A percentile compares a stretch with the other conserved stretches of the same genome.
phyloP scores from a whole-genome alignment of 2,797 vertebrate genomes.

The Parambassis ranga region DNA sequence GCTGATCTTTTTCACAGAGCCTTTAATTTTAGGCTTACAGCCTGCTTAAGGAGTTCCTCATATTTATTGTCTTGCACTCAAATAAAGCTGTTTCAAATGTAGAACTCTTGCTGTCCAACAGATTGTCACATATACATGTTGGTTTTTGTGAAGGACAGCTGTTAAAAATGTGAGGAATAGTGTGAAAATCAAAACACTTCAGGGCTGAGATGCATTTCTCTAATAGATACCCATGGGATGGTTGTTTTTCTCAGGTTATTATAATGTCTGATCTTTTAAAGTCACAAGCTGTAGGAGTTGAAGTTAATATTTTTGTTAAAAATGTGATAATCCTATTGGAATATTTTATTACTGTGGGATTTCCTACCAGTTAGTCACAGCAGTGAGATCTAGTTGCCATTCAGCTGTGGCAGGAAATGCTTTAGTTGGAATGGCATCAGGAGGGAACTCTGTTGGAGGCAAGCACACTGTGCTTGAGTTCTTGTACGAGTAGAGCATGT shows the following conservation, averaged over 20 bases:
- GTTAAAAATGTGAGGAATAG: neutral
- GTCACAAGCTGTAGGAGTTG: neutral
- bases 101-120: neutral
- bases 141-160: constrained; percentile 3
- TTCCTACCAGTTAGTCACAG: constrained; percentile 29
- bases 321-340: neutral
- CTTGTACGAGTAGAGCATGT: constrained; percentile 30
- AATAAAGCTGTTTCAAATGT: constrained; percentile 5
- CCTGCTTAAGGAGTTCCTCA: constrained; percentile 1
- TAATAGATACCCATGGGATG: neutral
- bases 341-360: constrained; percentile 5
- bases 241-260: constrained; percentile 6
- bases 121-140: neutral
- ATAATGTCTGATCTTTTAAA: neutral
- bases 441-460: constrained; percentile 12
- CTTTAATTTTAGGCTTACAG: constrained; percentile 17
- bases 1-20: constrained; percentile 41
- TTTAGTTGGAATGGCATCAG: constrained; percentile 28
- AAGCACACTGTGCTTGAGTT: constrained; percentile 16
- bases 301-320: neutral
- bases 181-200: constrained; percentile 19
- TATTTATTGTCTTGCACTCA: constrained; percentile 19
- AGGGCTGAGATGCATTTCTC: constrained; percentile 12
- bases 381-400: constrained; percentile 37
- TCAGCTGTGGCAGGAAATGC: constrained; percentile 46